Base-by-base conservation (phyloP, 2,797 vertebrate species). In the Lutjanus argentimaculatus region DNA sequence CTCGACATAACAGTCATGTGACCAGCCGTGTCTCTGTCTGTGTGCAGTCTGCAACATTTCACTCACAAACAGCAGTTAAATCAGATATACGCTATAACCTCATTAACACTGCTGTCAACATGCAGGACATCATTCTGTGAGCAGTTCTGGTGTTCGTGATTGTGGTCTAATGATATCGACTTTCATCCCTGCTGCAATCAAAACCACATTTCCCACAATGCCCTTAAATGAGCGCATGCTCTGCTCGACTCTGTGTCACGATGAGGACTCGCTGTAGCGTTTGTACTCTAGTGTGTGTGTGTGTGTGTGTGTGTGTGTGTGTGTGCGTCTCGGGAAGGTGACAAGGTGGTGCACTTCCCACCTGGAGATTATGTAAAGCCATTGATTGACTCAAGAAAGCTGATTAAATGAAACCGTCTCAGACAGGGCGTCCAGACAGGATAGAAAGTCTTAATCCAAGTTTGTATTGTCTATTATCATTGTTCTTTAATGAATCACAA, bases 281-380 rank as follows among this genome's bases (percentile, higher is more conserved):
- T 69, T 74, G 66, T 15, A 51, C 52, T 43, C 30, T 22, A 8
- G 22, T 16, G 67, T 72, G 79, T 43, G 2, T 16, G 21, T 17
- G 58, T 72, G 56, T 63, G 19, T 40, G 69, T 72, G 13, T 53
- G 19, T 36, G 10, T 52, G 13, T 43, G 19, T 36, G 10, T 58
- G 17, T 53, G 7, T 53, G 57, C 46, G 72, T 72, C 65, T 72
- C 15, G 22, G 4, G 51, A 57, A 65, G 79, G 81, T 79, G 75
- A 84, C 72, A 77, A 76, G 62, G 62, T 80, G 85, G 65, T 80
- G 79, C 67, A 61, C 80, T 78, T 77, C 77, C 63, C 67, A 85
- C 69, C 75, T 79, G 77, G 64, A 81, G 93, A 90, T 93, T 89
- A 94, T 73, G 53, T 66, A 88, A 89, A 93, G 85, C 92, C 70